These are phyloP conservation scores for Eurytemora carolleeae DNA, from an alignment of 1,140 invertebrate species.

Conservation along the genomic window DNA sequence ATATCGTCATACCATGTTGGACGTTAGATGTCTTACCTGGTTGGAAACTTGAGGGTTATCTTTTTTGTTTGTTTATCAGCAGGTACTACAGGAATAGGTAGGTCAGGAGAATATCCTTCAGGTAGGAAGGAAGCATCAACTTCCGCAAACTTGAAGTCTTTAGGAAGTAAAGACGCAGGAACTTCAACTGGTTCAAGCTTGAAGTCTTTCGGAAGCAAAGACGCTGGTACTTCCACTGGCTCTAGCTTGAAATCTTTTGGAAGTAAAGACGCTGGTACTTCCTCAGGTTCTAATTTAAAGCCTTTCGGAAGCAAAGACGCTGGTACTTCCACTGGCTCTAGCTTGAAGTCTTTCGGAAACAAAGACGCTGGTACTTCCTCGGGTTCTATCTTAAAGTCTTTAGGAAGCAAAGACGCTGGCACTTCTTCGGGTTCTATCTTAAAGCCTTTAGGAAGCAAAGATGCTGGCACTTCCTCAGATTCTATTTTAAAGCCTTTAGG, in stretches of 20 bases:
- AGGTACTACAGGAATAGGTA: too few relatives aligned
- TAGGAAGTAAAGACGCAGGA: background rate
- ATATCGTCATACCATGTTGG: too few relatives aligned
- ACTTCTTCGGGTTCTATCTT: background rate
- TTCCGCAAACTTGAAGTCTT: background rate
- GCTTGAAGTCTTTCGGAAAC: background rate
- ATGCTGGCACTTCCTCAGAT: background rate
- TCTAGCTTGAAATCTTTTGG: background rate
- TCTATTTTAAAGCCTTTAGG: background rate
- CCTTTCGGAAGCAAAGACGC: background rate
- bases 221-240: background rate
- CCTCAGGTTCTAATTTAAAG: background rate
- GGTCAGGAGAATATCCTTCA: too few relatives aligned
- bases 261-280: background rate
- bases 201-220: background rate
- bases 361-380: background rate
- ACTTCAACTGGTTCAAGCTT: background rate
- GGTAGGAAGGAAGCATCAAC: background rate
- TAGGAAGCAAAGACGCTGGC: background rate
- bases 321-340: background rate
- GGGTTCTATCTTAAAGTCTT: background rate
- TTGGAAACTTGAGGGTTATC: too few relatives aligned
- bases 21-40: too few relatives aligned
- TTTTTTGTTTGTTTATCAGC: too few relatives aligned
- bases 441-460: background rate